Base-by-base conservation (phyloP, 2,888 invertebrate genomes). In the Pterostichus niger region DNA sequence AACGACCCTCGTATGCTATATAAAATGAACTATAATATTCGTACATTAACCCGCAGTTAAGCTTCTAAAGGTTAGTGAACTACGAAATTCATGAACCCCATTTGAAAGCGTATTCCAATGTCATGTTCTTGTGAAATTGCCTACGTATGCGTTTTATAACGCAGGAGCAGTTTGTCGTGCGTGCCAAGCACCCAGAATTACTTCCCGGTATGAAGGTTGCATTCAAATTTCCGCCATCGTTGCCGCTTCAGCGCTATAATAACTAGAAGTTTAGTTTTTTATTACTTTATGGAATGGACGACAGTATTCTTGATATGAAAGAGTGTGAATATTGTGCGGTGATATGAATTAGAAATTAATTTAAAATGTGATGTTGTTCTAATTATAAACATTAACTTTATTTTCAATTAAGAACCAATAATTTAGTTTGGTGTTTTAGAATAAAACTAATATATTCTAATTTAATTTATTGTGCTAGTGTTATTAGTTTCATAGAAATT, bases 151-250 rank as follows among this genome's bases (percentile, higher is more conserved):
- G 40, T 40, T 3, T 3, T 40, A 40, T 9, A 49, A 49, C 49
- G 49, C 11, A 11, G 5, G 11, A 10, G 49, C 49, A 10, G 49
- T 49, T 11, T 49, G n/a, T 0, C 10, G 49, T 49, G 49, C 49
- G 49, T 49, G 49, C 10, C 13, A 5, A n/a, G 49, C 49, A 49
- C 2, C 49, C 49, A 49, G 49, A 49, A 49, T 49, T 10, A 49
- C 49, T 49, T 49, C 49, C 49, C 49, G 49, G 49, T 10, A 10
- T n/a, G 11, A 49, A 49, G n/a, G 9, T 49, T 49, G 49, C 49
- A 49, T 49, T 49, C n/a, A 49, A 49, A 49, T 49, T 49, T 49
- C 49, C 49, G 49, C 13, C 49, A 9, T 13, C 49, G 49, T 49
- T 4, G 49, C 5, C 10, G 49, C 49, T 13, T 0, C 11, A n/a